phyloP scores from a whole-genome alignment of 2,888 invertebrate species.

The Ashinkailepas kermadecensis region DNA sequence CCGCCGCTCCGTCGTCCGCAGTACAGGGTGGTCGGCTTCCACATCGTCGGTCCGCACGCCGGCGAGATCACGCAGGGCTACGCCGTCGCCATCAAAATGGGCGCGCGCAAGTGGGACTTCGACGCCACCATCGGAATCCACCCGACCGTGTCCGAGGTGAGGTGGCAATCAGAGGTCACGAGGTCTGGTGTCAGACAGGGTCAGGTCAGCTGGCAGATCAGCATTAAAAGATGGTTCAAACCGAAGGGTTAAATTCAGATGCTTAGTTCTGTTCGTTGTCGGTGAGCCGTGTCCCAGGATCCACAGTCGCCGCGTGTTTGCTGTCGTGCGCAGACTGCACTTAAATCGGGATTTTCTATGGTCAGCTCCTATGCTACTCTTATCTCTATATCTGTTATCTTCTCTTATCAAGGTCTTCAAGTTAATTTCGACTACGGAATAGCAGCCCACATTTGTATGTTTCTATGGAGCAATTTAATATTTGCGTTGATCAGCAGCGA shows the following conservation, averaged over 20 bases:
- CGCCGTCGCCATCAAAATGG: constrained; percentile 49
- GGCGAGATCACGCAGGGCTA: constrained; percentile 57
- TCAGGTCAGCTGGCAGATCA: too few species aligned
- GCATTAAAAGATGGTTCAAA: too few species aligned
- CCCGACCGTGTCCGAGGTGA: constrained; percentile 53
- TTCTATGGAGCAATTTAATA: not conserved
- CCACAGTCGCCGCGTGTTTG: too few species aligned
- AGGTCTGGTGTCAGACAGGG: too few species aligned
- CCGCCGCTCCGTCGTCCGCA: constrained; percentile 30
- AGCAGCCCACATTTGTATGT: not conserved
- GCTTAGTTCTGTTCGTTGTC: too few species aligned
- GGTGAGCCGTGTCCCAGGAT: too few species aligned
- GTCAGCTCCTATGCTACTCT: not conserved
- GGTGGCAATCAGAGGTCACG: not conserved
- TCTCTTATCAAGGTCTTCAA: too few species aligned
- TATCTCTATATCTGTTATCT: too few species aligned
- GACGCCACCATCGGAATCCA: constrained; percentile 53
- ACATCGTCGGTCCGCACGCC: constrained; percentile 52
- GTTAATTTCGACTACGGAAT: too few species aligned
- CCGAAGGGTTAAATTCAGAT: too few species aligned
- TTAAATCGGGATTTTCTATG: not conserved
- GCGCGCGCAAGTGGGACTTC: constrained; percentile 50
- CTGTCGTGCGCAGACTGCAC: too few species aligned
- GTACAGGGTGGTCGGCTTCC: constrained; percentile 50
- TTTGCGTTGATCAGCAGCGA: not conserved